Evolutionary conservation across 2,113 vertebrate genomes (phyloP), one percentile per base, ranked within the genome.

Genomic region (Pachypanchax playfairii): DNA sequence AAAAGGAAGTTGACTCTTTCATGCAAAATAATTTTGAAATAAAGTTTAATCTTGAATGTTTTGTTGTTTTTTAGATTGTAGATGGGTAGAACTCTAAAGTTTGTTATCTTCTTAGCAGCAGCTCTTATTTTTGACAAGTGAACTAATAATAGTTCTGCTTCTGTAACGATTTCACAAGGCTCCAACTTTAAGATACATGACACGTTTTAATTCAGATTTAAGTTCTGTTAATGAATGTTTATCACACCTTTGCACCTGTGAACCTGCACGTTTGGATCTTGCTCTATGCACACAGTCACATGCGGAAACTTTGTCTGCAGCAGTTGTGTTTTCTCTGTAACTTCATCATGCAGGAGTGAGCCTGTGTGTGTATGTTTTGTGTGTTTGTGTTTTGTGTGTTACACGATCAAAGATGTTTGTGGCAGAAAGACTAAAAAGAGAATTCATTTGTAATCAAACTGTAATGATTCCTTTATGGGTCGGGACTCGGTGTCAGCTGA

Each of bases 151-250:
- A 57, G 44, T 53, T 61, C 59, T 73, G 49, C 64, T 57, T 72
- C 53, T 60, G 28, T 54, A 58, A 73, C 35, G 73, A 22, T 75
- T 56, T 74, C 61, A 59, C 2, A 43, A 18, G 46, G 55, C 69
- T 51, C 64, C 57, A 62, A 79, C 59, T 67, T 56, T 48, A 64
- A 62, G 75, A 42, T 43, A 58, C 43, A 63, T 65, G 55, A 48
- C 63, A 77, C 50, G 59, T 85, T 80, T 69, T 76, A 79, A 83
- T 74, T 77, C 71, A 65, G 65, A 69, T 81, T 79, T 49, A 74
- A 69, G 67, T 78, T 85, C 73, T 85, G 68, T 87, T 71, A 63
- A 66, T 9, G 14, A 67, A 31, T 58, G 78, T 86, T 88, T 82
- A 82, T 51, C 51, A 59, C 62, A 48, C 77, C 55, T 53, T 44